Percentiles rank a stretch among this genome's conserved stretches.
These are phyloP conservation scores for Telmatherina bonti DNA, from an alignment of 2,797 vertebrate genomes.

Conservation along the genomic window DNA sequence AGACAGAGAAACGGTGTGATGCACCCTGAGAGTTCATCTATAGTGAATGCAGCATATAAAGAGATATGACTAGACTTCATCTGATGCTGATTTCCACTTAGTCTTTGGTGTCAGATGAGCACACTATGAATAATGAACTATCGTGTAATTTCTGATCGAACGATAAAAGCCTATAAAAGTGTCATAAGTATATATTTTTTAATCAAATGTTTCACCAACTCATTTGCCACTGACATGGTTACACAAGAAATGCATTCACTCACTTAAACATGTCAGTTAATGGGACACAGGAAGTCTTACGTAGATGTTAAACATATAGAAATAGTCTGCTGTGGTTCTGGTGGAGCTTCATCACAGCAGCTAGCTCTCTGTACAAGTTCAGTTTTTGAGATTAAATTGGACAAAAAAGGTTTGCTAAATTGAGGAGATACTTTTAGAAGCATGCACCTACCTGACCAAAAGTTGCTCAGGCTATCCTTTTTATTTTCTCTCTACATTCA, in stretches of 20 bases:
- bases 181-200: too few species aligned
- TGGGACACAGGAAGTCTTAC: neutral
- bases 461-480: neutral
- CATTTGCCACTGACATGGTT: neutral
- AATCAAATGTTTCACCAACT: neutral
- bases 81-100: slow-evolving; percentile 20
- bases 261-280: neutral
- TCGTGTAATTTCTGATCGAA: neutral
- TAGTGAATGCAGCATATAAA: slow-evolving; percentile 7
- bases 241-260: neutral
- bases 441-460: fast-evolving
- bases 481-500: neutral
- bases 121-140: neutral
- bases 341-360: neutral
- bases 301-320: neutral
- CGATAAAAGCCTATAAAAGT: neutral
- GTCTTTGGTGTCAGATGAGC: slow-evolving; percentile 9
- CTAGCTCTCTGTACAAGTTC: neutral
- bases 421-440: neutral
- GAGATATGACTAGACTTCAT: slow-evolving; percentile 11
- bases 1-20: neutral
- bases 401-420: slow-evolving; percentile 1
- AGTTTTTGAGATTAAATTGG: neutral
- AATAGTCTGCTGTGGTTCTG: neutral
- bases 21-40: neutral